phyloP scores from a whole-genome alignment of 1,140 invertebrate genomes.

The Mamestra configurata region DNA sequence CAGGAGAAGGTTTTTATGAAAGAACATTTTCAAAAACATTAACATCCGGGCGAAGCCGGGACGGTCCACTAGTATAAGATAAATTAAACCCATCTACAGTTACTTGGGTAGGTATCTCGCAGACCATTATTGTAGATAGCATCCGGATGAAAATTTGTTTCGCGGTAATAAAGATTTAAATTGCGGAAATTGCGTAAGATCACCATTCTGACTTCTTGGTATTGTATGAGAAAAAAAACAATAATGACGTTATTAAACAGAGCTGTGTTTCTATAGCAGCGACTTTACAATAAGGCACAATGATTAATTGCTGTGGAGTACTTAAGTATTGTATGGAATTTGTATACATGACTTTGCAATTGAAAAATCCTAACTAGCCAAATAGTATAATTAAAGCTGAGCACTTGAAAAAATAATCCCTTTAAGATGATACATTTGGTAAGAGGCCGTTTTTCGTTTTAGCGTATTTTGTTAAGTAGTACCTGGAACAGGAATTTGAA shows the following conservation, averaged over 20 bases:
- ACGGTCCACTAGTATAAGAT: too few relatives aligned
- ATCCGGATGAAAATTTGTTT: constrained; percentile 24
- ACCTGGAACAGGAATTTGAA: too few relatives aligned
- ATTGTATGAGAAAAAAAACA: not conserved
- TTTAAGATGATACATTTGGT: too few relatives aligned
- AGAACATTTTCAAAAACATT: too few relatives aligned
- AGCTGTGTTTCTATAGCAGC: not conserved
- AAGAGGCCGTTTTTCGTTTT: too few relatives aligned
- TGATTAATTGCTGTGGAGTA: constrained; percentile 31
- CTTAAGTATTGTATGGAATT: constrained; percentile 2
- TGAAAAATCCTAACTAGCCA: constrained; percentile 7
- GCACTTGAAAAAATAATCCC: not conserved
- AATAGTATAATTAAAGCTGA: not conserved
- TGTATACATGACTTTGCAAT: constrained; percentile 24
- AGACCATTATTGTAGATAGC: constrained; percentile 20
- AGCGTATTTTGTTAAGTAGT: too few relatives aligned
- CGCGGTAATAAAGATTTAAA: constrained; percentile 32
- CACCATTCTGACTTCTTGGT: not conserved
- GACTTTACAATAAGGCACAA: constrained; percentile 10
- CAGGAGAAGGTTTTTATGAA: too few relatives aligned
- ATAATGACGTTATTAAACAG: constrained; percentile 15
- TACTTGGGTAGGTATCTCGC: not conserved
- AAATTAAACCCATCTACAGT: constrained; percentile 13
- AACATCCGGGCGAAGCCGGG: too few relatives aligned
- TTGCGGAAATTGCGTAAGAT: constrained; percentile 19